Conservation (phyloP, 2,888 invertebrate genomes). For the Mystacides longicornis region DNA sequence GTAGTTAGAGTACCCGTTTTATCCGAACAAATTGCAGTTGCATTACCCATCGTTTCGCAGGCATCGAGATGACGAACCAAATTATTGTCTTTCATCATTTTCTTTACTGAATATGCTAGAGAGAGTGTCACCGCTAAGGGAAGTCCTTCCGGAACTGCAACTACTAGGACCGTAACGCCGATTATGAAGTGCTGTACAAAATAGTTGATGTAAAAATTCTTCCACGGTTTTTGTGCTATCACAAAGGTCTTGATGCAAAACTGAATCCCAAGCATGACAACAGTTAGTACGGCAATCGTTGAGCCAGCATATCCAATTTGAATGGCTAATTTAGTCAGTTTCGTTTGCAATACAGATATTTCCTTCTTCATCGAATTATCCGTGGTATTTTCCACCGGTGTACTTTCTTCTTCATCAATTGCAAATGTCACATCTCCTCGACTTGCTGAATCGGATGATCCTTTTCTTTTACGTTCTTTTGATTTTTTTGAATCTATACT, state of each 20-base stretch:
- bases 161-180: constrained; percentile 56
- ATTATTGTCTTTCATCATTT: constrained; percentile 58
- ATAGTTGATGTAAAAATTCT: constrained; percentile 40
- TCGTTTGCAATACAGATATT: constrained; percentile 55
- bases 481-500: constrained; percentile 32
- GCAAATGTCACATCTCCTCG: constrained; percentile 44
- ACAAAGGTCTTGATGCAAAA: constrained; percentile 51
- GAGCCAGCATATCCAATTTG: constrained; percentile 63
- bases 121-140: constrained; percentile 55
- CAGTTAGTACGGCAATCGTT: constrained; percentile 54
- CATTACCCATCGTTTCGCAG: constrained; percentile 60
- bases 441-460: constrained; percentile 40
- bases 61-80: constrained; percentile 56
- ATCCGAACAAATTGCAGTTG: constrained; percentile 57
- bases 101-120: constrained; percentile 55
- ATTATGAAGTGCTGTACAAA: constrained; percentile 57
- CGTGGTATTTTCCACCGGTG: constrained; percentile 15
- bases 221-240: constrained; percentile 38
- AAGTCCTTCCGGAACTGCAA: constrained; percentile 56
- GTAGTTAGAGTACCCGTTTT: constrained; percentile 62
- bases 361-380: constrained; percentile 25
- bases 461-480: constrained; percentile 29
- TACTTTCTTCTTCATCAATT: constrained; percentile 18
- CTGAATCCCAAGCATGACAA: constrained; percentile 52
- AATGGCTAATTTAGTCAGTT: constrained; percentile 57